Percentiles rank a stretch among this genome's conserved stretches.
These are phyloP conservation scores for Gari tellinella DNA, from an alignment of 2,888 invertebrate genomes.

Conservation along the genomic window DNA sequence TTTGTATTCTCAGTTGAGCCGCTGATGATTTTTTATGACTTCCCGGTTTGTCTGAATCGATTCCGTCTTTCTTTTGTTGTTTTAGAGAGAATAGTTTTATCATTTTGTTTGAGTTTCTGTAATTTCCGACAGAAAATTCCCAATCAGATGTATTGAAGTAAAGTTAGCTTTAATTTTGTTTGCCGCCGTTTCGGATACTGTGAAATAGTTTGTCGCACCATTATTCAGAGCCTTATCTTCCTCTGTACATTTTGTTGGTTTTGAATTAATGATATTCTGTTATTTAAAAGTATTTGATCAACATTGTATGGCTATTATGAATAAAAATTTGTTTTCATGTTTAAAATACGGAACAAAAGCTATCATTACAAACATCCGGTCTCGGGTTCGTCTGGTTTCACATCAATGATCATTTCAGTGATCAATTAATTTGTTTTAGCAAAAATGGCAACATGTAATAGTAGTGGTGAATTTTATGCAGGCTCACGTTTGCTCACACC, in stretches of 20 bases:
- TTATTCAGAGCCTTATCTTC: no score
- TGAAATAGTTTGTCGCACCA: background rate
- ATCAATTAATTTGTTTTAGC: background rate
- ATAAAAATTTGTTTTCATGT: no score
- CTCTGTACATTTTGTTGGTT: no score
- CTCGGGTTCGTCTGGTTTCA: background rate
- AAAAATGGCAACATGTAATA: slow-evolving; percentile 36
- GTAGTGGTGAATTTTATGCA: slow-evolving; percentile 64
- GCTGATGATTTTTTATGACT: slow-evolving; percentile 93
- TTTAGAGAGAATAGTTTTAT: slow-evolving; percentile 99
- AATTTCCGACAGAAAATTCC: background rate
- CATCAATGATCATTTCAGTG: background rate
- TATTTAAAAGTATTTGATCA: no score
- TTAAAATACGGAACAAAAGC: background rate
- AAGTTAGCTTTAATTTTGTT: no score
- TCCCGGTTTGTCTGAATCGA: slow-evolving; percentile 73
- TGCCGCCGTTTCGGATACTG: background rate
- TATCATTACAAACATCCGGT: slow-evolving; percentile 1
- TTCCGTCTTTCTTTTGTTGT: slow-evolving; percentile 98
- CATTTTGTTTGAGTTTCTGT: slow-evolving; percentile 87
- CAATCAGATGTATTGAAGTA: no score
- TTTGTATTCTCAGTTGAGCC: slow-evolving; percentile 98
- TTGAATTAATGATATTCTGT: no score
- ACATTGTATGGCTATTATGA: no score
- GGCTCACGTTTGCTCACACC: slow-evolving; percentile 69